These are phyloP conservation scores for Onychorhynchus coronatus DNA, from an alignment of 2,113 vertebrate genomes.

Conservation along the genomic window DNA sequence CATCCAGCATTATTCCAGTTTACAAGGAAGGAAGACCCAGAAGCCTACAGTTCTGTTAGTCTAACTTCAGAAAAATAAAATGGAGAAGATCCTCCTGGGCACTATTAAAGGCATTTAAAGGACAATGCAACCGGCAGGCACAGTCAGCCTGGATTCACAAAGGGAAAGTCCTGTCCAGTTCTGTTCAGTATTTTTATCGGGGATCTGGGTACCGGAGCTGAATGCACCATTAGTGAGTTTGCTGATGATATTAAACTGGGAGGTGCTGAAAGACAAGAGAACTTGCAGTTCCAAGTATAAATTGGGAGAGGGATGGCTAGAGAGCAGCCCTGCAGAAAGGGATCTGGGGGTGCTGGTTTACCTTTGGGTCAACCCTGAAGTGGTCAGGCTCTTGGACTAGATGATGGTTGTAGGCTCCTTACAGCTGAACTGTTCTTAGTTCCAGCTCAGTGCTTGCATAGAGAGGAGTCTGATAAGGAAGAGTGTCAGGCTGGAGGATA, in stretches of 20 bases:
- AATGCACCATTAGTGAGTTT: neutral
- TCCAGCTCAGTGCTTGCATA: fast-evolving
- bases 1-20: neutral
- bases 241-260: neutral
- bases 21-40: neutral
- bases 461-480: neutral
- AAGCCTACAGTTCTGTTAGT: neutral
- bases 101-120: neutral
- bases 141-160: neutral
- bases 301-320: neutral
- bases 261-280: neutral
- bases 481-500: neutral
- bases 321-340: neutral
- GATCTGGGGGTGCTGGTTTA: neutral
- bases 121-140: neutral
- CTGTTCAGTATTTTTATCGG: neutral
- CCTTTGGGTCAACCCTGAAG: neutral
- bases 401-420: neutral
- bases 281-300: neutral
- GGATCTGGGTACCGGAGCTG: neutral
- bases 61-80: neutral
- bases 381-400: neutral
- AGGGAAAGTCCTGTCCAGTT: neutral
- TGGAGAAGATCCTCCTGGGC: neutral
- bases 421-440: neutral